A percentile compares a stretch with the other conserved stretches of the same genome.
phyloP scores from a whole-genome alignment of 2,113 vertebrate species.

The Coptodon bakossiorum region DNA sequence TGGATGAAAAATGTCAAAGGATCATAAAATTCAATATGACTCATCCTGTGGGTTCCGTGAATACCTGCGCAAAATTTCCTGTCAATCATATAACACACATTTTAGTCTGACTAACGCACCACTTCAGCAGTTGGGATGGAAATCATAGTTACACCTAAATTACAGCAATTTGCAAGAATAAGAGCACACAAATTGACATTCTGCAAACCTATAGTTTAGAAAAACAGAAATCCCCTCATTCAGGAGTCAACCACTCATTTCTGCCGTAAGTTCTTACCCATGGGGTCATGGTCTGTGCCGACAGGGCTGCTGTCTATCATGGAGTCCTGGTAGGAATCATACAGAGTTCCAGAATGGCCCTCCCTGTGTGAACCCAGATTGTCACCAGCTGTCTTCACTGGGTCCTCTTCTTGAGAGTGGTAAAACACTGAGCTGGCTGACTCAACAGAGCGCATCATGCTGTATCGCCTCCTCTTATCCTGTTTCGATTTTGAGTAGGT shows the following conservation, averaged over 20 bases:
- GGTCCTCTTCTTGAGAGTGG: slow-evolving; percentile 87
- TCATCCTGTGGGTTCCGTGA: background rate
- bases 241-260: background rate
- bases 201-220: background rate
- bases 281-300: slow-evolving; percentile 52
- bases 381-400: slow-evolving; percentile 42
- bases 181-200: background rate
- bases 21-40: background rate
- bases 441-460: slow-evolving; percentile 84
- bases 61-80: background rate
- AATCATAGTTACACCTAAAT: background rate
- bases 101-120: background rate
- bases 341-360: background rate
- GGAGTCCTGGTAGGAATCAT: slow-evolving; percentile 55
- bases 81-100: background rate
- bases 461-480: slow-evolving; percentile 84
- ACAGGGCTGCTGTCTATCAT: slow-evolving; percentile 36
- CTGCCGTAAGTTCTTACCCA: slow-evolving; percentile 32
- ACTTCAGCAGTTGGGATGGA: background rate
- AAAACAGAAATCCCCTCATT: background rate
- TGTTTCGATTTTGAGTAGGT: slow-evolving; percentile 44
- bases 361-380: slow-evolving; percentile 47
- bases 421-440: slow-evolving; percentile 91
- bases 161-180: background rate
- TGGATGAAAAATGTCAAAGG: background rate